Base-by-base conservation (phyloP, 2,797 vertebrate genomes). In the Huso huso region DNA sequence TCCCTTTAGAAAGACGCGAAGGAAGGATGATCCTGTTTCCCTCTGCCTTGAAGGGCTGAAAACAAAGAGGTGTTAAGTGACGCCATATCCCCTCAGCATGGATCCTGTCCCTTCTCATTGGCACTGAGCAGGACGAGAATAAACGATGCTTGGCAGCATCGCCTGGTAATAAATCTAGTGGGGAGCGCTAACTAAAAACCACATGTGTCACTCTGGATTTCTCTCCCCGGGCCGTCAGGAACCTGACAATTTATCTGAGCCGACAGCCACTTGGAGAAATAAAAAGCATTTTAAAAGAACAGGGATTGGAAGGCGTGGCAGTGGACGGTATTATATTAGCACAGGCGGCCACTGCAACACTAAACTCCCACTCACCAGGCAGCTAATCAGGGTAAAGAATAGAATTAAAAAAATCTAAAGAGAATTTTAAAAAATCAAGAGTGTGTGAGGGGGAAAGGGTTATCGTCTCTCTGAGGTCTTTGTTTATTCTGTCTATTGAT, bases 231-330 rank as follows among this genome's bases (percentile, higher is more conserved):
- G 11, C 55, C 55, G 13, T 11, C 55, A 58, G 55, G 13, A 58
- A 58, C 2, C 55, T 58, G 55, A 11, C 55, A n/a, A 58, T 58
- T 58, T 11, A 58, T n/a, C 55, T 10, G 70, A 77, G 74, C 72
- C 68, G 68, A 66, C 66, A 74, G 70, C 63, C 64, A 68, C 73
- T 1, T 66, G 63, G 70, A 18, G 61, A 70, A 62, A 52, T 63
- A 71, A 37, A 58, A 8, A 69, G 71, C 69, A 11, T n/a, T 58
- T 11, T 12, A 10, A 58, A 58, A 58, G 55, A n/a, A 58, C 11
- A n/a, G 55, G 12, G 55, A 6, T n/a, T 58, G 13, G 55, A 58
- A 13, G 55, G 55, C 1, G 55, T 58, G 55, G 8, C 12, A 58
- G 55, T 58, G 55, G 4, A 2, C 12, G 12, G 4, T 11, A n/a